phyloP scores from a whole-genome alignment of 64 coral and sea anemone species.

The Dendronephthya gigantea region DNA sequence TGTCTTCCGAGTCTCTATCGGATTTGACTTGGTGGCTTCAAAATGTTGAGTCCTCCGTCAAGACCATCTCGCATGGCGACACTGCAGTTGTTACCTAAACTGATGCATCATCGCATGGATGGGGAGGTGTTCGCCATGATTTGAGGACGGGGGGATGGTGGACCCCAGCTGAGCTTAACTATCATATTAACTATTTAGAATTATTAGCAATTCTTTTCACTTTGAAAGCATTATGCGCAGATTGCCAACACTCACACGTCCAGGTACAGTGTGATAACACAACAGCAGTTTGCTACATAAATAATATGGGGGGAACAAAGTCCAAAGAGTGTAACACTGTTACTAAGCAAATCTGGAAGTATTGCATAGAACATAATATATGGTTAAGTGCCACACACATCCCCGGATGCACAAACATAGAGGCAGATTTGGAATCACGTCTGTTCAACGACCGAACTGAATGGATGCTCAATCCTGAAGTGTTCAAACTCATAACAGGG shows the following conservation, averaged over 20 bases:
- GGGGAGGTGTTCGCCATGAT: background rate
- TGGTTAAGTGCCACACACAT: constrained; percentile 44
- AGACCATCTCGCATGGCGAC: background rate
- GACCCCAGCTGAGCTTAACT: background rate
- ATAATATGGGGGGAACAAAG: constrained; percentile 34
- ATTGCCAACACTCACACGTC: background rate
- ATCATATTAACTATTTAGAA: background rate
- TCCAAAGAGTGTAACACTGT: constrained; percentile 24
- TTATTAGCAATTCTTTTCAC: background rate
- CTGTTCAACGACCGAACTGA: constrained; percentile 35
- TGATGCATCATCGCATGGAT: background rate
- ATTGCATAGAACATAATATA: constrained; percentile 28
- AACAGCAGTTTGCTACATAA: too few species aligned
- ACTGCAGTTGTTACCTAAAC: background rate
- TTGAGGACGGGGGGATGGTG: background rate
- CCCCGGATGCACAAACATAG: constrained; percentile 35
- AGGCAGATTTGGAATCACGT: constrained; percentile 39
- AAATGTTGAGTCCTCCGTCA: background rate
- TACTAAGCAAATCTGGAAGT: constrained; percentile 28
- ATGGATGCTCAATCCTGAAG: constrained; percentile 28
- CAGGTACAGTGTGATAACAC: background rate
- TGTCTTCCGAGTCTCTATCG: background rate
- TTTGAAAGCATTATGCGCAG: background rate
- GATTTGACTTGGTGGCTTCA: background rate
- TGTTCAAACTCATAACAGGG: constrained; percentile 28